Evolutionary conservation across 2,113 vertebrate species (phyloP).

Genomic region (Myotis brandtii): DNA sequence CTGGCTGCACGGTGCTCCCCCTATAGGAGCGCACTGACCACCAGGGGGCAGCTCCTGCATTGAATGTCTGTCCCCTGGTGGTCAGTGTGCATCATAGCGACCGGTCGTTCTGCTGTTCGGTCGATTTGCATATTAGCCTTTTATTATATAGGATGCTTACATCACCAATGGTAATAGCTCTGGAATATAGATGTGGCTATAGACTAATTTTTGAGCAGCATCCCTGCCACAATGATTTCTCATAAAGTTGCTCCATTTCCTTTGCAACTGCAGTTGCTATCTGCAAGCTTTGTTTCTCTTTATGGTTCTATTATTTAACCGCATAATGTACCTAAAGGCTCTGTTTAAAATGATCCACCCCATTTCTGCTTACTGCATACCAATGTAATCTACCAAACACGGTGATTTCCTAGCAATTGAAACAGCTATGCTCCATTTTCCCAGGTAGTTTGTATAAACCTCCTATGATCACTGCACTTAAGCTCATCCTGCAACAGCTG

Average conservation of each 20-base stretch:
- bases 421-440: neutral
- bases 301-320: neutral
- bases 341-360: constrained; percentile 40
- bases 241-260: neutral
- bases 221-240: neutral
- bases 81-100: too few species aligned
- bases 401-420: neutral
- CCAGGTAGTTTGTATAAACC: constrained; percentile 64
- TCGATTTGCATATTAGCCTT: too few species aligned
- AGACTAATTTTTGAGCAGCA: neutral
- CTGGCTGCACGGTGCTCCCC: too few species aligned
- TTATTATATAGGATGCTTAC: neutral
- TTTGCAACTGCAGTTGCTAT: neutral
- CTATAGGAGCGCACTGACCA: too few species aligned
- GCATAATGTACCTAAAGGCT: neutral
- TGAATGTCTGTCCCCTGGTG: too few species aligned
- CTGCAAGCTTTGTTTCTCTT: neutral
- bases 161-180: neutral
- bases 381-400: neutral
- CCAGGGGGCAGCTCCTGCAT: too few species aligned
- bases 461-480: constrained; percentile 59
- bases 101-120: too few species aligned
- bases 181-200: neutral
- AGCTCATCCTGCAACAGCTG: constrained; percentile 61
- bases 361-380: neutral